These are phyloP conservation scores for Orchestia grillus DNA, from an alignment of 1,140 invertebrate genomes.

Conservation along the genomic window DNA sequence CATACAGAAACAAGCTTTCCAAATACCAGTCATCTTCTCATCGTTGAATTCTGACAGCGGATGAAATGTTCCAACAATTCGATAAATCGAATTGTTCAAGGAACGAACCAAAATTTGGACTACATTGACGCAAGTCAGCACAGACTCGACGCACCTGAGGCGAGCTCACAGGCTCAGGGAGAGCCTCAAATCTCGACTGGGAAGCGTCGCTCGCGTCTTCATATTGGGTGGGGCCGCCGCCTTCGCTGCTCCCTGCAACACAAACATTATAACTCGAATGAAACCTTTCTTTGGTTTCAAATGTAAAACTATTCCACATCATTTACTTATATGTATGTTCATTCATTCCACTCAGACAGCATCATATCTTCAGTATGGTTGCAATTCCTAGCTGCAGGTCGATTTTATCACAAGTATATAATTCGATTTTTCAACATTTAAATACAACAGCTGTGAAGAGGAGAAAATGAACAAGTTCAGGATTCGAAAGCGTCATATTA, in stretches of 20 bases:
- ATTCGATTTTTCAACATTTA: not conserved
- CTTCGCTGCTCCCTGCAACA: conserved; percentile 41
- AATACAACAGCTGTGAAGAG: not conserved
- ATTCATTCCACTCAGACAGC: not conserved
- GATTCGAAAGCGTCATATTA: too few relatives aligned
- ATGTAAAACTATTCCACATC: not conserved
- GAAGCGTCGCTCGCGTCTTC: conserved; percentile 26
- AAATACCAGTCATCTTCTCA: too few relatives aligned
- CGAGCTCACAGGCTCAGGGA: conserved; percentile 24
- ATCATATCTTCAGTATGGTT: not conserved
- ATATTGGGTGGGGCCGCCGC: not conserved
- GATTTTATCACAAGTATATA: not conserved
- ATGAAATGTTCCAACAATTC: too few relatives aligned
- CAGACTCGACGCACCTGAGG: not conserved
- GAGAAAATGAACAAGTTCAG: too few relatives aligned
- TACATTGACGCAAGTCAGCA: not conserved
- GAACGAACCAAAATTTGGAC: too few relatives aligned
- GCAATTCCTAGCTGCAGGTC: not conserved
- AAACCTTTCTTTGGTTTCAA: not conserved
- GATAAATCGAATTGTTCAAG: too few relatives aligned
- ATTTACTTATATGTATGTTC: not conserved
- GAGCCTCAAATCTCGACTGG: conserved; percentile 31
- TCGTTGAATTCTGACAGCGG: too few relatives aligned
- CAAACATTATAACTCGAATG: not conserved
- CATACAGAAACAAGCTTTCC: too few relatives aligned